Percentiles rank a stretch among this genome's conserved stretches.
phyloP scores from a whole-genome alignment of 2,113 vertebrate species.

The Osmerus mordax region DNA sequence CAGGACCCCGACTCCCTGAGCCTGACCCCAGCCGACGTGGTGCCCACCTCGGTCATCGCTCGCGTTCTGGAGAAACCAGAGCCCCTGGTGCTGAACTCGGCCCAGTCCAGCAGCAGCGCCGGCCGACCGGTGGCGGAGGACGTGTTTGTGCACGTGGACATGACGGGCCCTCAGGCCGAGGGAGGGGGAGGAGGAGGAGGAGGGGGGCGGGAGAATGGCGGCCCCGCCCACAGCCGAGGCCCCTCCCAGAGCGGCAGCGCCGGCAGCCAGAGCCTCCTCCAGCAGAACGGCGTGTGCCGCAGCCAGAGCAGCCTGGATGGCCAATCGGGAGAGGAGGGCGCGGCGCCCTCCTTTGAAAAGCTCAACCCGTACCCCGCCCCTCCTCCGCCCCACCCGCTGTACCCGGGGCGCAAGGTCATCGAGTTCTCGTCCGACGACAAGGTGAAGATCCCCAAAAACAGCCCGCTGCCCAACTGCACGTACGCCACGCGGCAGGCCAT shows the following conservation, averaged over 20 bases:
- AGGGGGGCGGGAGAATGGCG: constrained; percentile 62
- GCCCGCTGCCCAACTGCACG: constrained; percentile 94
- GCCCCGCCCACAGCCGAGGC: constrained; percentile 18
- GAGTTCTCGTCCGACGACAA: constrained; percentile 94
- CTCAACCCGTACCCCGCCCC: constrained; percentile 90
- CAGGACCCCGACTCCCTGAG: constrained; percentile 72
- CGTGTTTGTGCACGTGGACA: constrained; percentile 96
- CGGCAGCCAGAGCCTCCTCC: constrained; percentile 45
- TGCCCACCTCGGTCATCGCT: constrained; percentile 92
- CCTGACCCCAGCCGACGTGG: constrained; percentile 80
- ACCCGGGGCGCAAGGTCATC: constrained; percentile 91
- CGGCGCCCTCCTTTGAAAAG: constrained; percentile 81
- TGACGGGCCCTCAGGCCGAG: constrained; percentile 74
- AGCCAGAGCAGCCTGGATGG: constrained; percentile 72
- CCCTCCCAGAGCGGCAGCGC: constrained; percentile 46
- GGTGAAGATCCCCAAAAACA: constrained; percentile 94
- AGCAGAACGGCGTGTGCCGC: constrained; percentile 80
- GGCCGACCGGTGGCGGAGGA: constrained; percentile 86
- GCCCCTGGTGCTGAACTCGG: constrained; percentile 91
- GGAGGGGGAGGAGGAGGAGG: constrained; percentile 39
- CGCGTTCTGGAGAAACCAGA: constrained; percentile 96
- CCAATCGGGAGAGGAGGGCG: constrained; percentile 62
- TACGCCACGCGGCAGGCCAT: constrained; percentile 97
- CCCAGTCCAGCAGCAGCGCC: constrained; percentile 86
- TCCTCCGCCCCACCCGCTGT: constrained; percentile 80